Evolutionary conservation across 2,797 vertebrate genomes (phyloP).

Genomic region (Channallabes apus): DNA sequence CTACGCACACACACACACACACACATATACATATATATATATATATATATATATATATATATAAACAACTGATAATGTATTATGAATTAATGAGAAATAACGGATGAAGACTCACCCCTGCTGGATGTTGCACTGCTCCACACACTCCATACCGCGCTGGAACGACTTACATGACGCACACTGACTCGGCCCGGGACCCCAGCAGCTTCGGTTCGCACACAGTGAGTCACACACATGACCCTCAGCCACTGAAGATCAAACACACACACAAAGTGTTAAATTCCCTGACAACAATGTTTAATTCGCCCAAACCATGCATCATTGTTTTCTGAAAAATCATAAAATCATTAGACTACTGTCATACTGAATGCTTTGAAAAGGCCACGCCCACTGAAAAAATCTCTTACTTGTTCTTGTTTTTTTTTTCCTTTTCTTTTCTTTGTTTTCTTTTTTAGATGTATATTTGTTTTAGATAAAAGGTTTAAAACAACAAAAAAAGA

Average conservation of each 20-base stretch:
- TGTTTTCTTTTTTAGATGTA: not conserved
- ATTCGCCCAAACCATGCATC: not conserved
- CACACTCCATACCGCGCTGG: constrained; percentile 86
- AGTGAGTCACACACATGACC: constrained; percentile 79
- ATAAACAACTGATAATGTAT: not conserved
- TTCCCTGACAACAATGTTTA: not conserved
- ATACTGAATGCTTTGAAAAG: not conserved
- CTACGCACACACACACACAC: constrained; percentile 65
- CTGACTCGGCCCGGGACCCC: constrained; percentile 88
- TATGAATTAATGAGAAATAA: too few species aligned
- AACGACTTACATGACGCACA: constrained; percentile 83
- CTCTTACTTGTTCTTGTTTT: not conserved
- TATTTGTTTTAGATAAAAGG: not conserved
- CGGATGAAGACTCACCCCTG: constrained; percentile 77
- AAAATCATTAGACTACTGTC: not conserved
- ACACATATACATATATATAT: too few species aligned
- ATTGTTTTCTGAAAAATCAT: not conserved
- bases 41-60: not conserved
- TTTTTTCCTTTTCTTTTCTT: too few species aligned
- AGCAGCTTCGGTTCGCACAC: constrained; percentile 83
- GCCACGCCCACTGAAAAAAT: not conserved
- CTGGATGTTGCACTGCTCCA: constrained; percentile 84
- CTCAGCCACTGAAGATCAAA: constrained; percentile 68
- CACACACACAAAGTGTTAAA: not conserved
- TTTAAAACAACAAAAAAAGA: too few species aligned